Conservation (phyloP, 2,113 vertebrate species). For the Loxodonta africana region DNA sequence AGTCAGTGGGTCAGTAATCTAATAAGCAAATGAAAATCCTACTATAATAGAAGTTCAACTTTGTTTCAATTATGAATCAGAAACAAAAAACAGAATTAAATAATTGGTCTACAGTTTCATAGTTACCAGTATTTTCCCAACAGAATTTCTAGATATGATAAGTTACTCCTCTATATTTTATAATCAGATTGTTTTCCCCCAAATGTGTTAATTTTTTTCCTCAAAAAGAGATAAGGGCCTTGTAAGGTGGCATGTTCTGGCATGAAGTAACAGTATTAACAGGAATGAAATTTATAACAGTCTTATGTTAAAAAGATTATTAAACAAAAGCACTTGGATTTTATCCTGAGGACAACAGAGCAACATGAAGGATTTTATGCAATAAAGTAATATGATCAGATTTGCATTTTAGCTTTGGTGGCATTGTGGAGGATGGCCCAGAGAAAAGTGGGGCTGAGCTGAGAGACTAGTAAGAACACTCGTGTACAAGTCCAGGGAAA, state of each 20-base stretch:
- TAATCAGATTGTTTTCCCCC: not conserved
- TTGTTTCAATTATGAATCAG: constrained; percentile 53
- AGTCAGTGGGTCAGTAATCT: constrained; percentile 19
- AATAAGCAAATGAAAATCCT: constrained; percentile 11
- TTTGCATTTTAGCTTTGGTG: not conserved
- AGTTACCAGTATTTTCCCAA: constrained; percentile 32
- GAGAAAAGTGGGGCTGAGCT: not conserved
- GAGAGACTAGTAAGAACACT: not conserved
- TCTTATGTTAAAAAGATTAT: not conserved
- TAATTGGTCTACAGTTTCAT: constrained; percentile 10
- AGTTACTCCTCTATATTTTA: constrained; percentile 22
- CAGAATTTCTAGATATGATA: not conserved
- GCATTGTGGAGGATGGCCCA: not conserved
- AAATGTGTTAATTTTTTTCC: constrained; percentile 27
- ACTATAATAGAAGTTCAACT: constrained; percentile 9
- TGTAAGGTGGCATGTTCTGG: not conserved
- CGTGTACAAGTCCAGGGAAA: not conserved
- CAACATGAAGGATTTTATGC: not conserved
- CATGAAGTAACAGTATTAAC: not conserved
- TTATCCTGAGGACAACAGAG: not conserved
- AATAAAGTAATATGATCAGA: constrained; percentile 6
- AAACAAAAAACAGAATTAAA: constrained; percentile 56
- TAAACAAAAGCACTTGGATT: constrained; percentile 26
- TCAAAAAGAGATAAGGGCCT: constrained; percentile 9
- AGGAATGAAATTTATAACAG: constrained; percentile 25